Conservation (phyloP, 1,140 invertebrate genomes). For the Caerostris darwini region DNA sequence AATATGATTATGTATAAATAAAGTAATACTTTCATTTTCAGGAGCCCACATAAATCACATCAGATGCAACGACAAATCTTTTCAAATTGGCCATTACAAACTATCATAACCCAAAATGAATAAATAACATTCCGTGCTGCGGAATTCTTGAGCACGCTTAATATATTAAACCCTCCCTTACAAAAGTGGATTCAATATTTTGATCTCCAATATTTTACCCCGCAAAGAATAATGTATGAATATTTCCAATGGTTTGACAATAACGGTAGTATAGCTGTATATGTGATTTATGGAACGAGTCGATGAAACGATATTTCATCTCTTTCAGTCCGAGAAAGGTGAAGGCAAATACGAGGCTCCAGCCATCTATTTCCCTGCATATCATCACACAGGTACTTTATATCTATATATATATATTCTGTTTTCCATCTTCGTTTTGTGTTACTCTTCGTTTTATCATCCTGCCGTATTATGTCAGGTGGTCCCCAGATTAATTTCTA, state of each 20-base stretch:
- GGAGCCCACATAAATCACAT: background rate
- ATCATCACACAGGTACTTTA: constrained; percentile 76
- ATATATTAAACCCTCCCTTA: constrained; percentile 17
- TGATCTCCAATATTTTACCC: constrained; percentile 58
- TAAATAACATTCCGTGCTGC: background rate
- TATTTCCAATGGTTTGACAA: constrained; percentile 52
- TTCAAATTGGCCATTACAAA: constrained; percentile 3
- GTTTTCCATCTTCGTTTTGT: constrained; percentile 42
- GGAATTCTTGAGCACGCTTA: constrained; percentile 3
- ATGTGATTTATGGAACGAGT: constrained; percentile 69
- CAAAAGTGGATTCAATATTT: constrained; percentile 50
- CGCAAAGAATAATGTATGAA: constrained; percentile 57
- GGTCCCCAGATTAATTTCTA: background rate
- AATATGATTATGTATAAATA: no score
- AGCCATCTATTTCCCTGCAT: constrained; percentile 75
- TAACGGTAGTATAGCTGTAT: constrained; percentile 14
- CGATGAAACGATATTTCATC: constrained; percentile 69
- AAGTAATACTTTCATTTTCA: no score
- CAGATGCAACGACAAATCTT: background rate
- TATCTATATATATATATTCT: background rate
- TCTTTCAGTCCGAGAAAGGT: constrained; percentile 73
- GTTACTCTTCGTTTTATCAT: constrained; percentile 17
- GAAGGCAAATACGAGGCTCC: constrained; percentile 74
- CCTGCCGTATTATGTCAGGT: background rate
- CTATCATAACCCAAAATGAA: background rate